phyloP scores from a whole-genome alignment of 2,113 vertebrate genomes.

The Acrocephalus arundinaceus region DNA sequence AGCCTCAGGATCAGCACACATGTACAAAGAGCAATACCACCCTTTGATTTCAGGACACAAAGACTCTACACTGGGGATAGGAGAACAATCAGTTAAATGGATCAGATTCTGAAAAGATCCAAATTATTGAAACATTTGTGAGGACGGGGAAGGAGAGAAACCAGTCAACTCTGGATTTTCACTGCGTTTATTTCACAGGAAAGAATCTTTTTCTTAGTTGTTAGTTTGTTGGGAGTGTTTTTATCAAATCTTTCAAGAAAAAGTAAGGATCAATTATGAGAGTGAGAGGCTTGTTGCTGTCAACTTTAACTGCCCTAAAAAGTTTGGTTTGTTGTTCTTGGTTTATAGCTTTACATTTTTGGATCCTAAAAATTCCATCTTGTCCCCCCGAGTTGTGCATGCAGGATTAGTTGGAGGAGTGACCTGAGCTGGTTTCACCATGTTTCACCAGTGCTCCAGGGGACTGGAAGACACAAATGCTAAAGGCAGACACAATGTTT shows the following conservation, averaged over 20 bases:
- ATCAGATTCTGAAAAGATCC: neutral
- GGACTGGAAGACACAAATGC: neutral
- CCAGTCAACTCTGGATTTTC: neutral
- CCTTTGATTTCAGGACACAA: neutral
- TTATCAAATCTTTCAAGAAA: neutral
- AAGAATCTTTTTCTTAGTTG: neutral
- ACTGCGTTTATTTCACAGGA: neutral
- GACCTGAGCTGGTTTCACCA: neutral
- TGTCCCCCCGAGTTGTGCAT: accelerated
- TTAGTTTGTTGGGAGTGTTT: neutral
- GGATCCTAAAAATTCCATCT: neutral
- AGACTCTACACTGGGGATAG: neutral
- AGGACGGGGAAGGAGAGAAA: neutral
- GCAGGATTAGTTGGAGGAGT: neutral
- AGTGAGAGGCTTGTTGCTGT: neutral
- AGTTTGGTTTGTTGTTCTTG: neutral
- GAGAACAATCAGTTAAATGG: neutral
- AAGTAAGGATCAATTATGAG: neutral
- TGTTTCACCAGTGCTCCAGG: neutral
- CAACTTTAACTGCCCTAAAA: neutral
- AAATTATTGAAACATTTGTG: neutral
- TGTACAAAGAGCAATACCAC: accelerated
- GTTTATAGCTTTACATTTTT: neutral
- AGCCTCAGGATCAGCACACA: neutral
- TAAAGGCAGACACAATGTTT: neutral